phyloP scores from a whole-genome alignment of 2,888 invertebrate genomes.

The Drosophila helvetica region DNA sequence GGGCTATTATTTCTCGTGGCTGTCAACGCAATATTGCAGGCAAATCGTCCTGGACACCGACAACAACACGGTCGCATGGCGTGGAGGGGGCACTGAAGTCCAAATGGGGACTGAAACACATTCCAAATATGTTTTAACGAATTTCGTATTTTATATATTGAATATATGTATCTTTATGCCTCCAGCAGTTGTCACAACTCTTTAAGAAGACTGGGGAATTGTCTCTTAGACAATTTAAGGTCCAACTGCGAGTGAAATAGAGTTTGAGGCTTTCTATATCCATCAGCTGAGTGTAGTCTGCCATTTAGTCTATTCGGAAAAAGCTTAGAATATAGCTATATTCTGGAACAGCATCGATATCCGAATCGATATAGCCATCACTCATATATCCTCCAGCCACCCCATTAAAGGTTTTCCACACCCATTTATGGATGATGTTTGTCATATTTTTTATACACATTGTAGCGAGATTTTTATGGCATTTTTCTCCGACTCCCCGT shows the following conservation, averaged over 20 bases:
- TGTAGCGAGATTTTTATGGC: slow-evolving; percentile 38
- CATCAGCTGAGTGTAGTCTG: no score
- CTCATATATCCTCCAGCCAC: no score
- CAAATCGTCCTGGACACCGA: slow-evolving; percentile 69
- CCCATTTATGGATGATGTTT: slow-evolving; percentile 6
- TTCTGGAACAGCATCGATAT: no score
- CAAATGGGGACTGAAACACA: neutral
- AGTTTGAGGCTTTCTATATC: no score
- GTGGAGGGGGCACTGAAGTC: neutral
- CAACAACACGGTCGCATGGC: slow-evolving; percentile 23
- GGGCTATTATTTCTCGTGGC: slow-evolving; percentile 81
- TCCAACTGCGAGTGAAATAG: neutral
- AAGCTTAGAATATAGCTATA: no score
- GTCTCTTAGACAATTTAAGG: neutral
- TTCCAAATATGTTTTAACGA: neutral
- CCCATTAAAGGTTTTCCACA: neutral
- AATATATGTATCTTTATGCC: no score
- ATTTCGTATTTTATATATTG: neutral
- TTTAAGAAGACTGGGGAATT: neutral
- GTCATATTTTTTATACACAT: slow-evolving; percentile 26
- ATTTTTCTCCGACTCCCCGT: slow-evolving; percentile 10
- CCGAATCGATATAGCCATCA: no score
- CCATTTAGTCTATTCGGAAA: no score
- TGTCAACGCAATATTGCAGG: slow-evolving; percentile 81
- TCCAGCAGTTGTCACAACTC: neutral